Base-by-base conservation (phyloP, 2,888 invertebrate species). In the Margaritifera margaritifera region DNA sequence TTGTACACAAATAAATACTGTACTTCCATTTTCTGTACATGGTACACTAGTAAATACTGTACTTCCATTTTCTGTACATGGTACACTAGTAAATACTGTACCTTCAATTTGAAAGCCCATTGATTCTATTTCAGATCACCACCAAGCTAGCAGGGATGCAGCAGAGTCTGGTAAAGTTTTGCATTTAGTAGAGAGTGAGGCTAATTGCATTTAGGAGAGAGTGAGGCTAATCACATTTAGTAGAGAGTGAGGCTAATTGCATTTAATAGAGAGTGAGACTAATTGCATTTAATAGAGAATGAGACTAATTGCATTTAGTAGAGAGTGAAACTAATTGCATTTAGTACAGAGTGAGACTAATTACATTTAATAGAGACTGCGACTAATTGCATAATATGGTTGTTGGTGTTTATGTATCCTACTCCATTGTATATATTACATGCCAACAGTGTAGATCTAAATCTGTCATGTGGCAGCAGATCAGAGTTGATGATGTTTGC, bases 141-240 rank as follows among this genome's bases (percentile, higher is more conserved):
- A 89, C 89, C 61, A 92, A 94, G 91, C 89, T 94, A 81, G 88
- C 92, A 73, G 92, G 93, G 83, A 92, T 95, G 92, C 95, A 95
- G 86, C 94, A 94, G 80, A 95, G 95, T 20, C 89, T 95, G 74
- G 92, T 92, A 80, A 84, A 87, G 73, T 20, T 6, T 22, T 60
- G 25, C 19, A 6, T 24, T 57, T 19, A 20, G 20, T 62, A 62
- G 27, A n/a, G 2, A 42, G 19, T n/a, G n/a, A n/a, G n/a, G n/a
- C n/a, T n/a, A n/a, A n/a, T 22, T 60, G 25, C 19, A 6, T 24
- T 57, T 19, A 20, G 20, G 51, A 62, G 27, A n/a, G 2, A 42
- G 19, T n/a, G n/a, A n/a, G n/a, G n/a, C n/a, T n/a, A n/a, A n/a
- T n/a, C n/a, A n/a, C 19, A 6, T 24, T 57, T 19, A 20, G 20